Evolutionary conservation across 1,140 invertebrate species (phyloP).

Genomic region (Drosophila sucinea): DNA sequence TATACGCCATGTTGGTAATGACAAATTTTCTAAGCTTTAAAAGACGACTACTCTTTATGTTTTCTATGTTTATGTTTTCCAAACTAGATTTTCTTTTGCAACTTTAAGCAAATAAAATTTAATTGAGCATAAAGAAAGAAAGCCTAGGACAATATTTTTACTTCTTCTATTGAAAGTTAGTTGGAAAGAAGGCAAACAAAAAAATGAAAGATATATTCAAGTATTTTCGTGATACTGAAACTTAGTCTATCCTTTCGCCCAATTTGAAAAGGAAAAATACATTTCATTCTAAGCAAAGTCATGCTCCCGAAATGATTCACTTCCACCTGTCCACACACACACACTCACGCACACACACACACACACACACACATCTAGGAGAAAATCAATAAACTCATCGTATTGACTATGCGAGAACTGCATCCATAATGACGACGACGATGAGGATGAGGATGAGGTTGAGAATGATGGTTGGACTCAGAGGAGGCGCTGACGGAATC

Average conservation of each 20-base stretch:
- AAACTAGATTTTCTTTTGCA: too few relatives aligned
- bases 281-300: constrained; percentile 8
- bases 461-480: background rate
- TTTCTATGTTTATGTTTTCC: too few relatives aligned
- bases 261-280: background rate
- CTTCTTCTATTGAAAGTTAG: too few relatives aligned
- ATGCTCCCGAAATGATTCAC: background rate
- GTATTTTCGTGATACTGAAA: too few relatives aligned
- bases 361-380: constrained; percentile 9
- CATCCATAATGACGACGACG: constrained; percentile 35
- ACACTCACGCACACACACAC: background rate
- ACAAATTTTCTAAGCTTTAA: too few relatives aligned
- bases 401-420: constrained; percentile 31
- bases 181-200: too few relatives aligned
- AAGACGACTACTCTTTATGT: too few relatives aligned
- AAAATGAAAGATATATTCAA: too few relatives aligned
- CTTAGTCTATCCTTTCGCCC: background rate
- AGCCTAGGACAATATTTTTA: too few relatives aligned
- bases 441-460: constrained; percentile 29
- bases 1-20: too few relatives aligned
- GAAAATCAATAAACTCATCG: constrained; percentile 55
- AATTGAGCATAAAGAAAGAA: too few relatives aligned
- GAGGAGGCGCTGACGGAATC: constrained; percentile 12
- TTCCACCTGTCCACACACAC: background rate
- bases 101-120: too few relatives aligned